Evolutionary conservation across 2,888 invertebrate genomes (phyloP), one percentile per base, ranked within the genome.

Genomic region (Cepaea hortensis): DNA sequence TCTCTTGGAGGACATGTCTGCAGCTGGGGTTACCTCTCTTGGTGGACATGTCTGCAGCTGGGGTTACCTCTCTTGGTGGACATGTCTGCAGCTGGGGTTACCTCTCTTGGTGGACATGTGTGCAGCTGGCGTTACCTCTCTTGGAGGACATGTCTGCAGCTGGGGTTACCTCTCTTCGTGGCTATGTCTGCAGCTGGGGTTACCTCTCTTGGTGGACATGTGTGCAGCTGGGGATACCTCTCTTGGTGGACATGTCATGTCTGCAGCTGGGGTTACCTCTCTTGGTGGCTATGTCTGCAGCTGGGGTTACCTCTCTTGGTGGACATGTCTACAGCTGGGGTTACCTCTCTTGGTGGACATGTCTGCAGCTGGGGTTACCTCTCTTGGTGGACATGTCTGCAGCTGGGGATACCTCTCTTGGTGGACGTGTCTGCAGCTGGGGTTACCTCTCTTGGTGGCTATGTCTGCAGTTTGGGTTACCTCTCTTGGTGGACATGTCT

Each of bases 31-130:
- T n/a, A n/a, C n/a, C n/a, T 90, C 80, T 92, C 92, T 1, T 92
- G 92, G 92, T 92, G 92, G 92, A 93, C 92, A 11, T 91, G 91
- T 86, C 35, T 92, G 61, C 91, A 90, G 87, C 90, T 92, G 86
- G 91, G n/a, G n/a, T n/a, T n/a, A n/a, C n/a, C n/a, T 90, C 80
- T 92, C 92, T 1, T 92, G 92, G 92, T 92, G 92, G 92, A 93
- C 92, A 11, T 91, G 91, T 86, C 35, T 92, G 61, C 91, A 90
- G 87, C 90, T 92, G 86, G 91, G n/a, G n/a, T n/a, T n/a, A n/a
- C n/a, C n/a, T 90, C 80, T 92, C 92, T 1, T 92, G 92, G 92
- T 92, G 92, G 92, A 93, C 92, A 11, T 91, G 91, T 86, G n/a
- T 92, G 61, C 91, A 90, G 87, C 90, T 92, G 86, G 91, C n/a